Percentiles rank a stretch among this genome's conserved stretches.
Evolutionary conservation across 2,113 vertebrate species (phyloP).

Genomic region (human): DNA sequence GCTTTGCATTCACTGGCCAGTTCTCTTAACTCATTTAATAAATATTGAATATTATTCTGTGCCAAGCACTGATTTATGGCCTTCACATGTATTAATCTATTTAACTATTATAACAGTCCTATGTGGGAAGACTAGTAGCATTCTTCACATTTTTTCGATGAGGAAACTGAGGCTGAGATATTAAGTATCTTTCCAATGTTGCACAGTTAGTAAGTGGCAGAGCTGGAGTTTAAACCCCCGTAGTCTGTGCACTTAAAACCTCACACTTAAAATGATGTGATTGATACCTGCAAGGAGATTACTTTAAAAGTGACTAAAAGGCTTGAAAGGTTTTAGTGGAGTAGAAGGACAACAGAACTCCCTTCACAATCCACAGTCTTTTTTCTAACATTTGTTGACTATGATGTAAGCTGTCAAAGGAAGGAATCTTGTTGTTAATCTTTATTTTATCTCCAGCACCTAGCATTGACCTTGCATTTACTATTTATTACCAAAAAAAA

Average conservation of each 20-base stretch:
- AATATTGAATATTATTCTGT: not conserved
- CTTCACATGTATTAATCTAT: not conserved
- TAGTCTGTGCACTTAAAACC: not conserved
- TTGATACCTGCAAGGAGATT: not conserved
- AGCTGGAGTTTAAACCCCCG: not conserved
- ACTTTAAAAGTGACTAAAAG: not conserved
- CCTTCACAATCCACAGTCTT: not conserved
- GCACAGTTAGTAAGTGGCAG: not conserved
- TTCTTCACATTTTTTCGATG: not conserved
- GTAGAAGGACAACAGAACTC: not conserved
- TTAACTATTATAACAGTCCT: not conserved
- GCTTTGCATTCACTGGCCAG: not conserved
- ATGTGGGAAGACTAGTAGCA: not conserved
- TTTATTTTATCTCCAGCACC: not conserved
- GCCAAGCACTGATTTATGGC: not conserved
- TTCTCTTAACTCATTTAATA: conserved; percentile 2
- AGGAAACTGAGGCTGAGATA: not conserved
- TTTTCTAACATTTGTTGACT: not conserved
- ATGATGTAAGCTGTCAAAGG: not conserved
- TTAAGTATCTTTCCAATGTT: not conserved
- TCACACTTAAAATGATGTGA: not conserved
- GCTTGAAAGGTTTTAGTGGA: not conserved
- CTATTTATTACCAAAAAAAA: not conserved
- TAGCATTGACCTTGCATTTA: not conserved
- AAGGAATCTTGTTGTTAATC: not conserved